Base-by-base conservation (phyloP, 2,113 vertebrate genomes). In the Misgurnus mizolepis region DNA sequence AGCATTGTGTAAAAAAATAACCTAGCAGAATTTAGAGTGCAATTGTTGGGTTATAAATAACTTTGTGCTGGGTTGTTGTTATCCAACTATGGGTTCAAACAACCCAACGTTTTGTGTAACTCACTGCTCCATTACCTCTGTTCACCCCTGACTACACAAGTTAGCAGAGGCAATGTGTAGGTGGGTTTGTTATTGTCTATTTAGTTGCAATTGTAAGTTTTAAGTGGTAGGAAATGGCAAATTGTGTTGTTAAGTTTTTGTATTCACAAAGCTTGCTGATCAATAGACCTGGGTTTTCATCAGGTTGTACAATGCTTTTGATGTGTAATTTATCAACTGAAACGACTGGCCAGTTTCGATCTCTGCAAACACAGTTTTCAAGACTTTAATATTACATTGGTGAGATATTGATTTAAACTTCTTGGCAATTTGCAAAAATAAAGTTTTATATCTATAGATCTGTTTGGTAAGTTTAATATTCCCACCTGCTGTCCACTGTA, bases 211-310 rank as follows among this genome's bases (percentile, higher is more conserved):
- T 60, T 67, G 41, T 49, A 14, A 40, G 27, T 75, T 40, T 58
- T 80, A 67, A 34, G 55, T 49, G 7, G 18, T 47, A 71, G 78
- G 53, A 80, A 73, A 58, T 56, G 61, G 75, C 7, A 82, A 50
- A 82, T 67, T 49, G 41, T 55, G 76, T 71, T 17, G 18, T 75
- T 56, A 45, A 70, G 74, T 50, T 75, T 79, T 69, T 55, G 43
- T 50, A 15, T 80, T 84, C 55, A 53, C 67, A 58, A 49, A 61
- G 61, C 73, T 73, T 77, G 72, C 62, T 34, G 55, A 65, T 80
- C 81, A 82, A 66, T 82, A 79, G 14, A 56, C 47, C 82, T 85
- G 41, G 68, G 78, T 80, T 80, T 60, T 68, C 53, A 76, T 83
- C 67, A 80, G 77, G 78, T 80, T 78, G 53, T 72, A 40, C 77